A percentile compares a stretch with the other conserved stretches of the same genome.
Conservation (phyloP, 1,140 invertebrate species). For the Yoshiicerus persimilis region DNA sequence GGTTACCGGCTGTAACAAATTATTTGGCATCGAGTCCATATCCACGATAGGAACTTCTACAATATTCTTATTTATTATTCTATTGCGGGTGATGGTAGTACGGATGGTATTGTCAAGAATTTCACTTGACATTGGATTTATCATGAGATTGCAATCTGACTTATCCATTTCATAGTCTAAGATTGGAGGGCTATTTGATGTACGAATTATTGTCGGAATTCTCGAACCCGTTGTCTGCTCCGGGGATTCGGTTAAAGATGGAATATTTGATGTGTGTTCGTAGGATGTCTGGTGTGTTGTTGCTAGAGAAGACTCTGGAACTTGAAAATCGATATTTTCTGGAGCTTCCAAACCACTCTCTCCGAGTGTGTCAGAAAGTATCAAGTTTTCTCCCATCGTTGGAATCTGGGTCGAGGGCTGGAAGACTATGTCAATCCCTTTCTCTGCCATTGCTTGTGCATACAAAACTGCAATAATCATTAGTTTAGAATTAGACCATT, state of each 20-base stretch:
- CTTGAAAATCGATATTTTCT: slow-evolving; percentile 2
- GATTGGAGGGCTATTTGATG: background rate
- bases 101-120: background rate
- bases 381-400: slow-evolving; percentile 8
- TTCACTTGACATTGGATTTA: background rate
- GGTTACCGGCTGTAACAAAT: background rate
- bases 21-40: background rate
- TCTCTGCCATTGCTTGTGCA: slow-evolving; percentile 45
- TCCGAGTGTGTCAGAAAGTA: background rate
- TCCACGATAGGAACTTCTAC: background rate
- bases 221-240: background rate
- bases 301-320: background rate
- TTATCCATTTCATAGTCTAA: background rate
- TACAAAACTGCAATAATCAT: slow-evolving; percentile 40
- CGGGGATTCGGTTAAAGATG: background rate
- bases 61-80: background rate
- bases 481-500: background rate
- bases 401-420: slow-evolving; percentile 34
- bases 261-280: background rate
- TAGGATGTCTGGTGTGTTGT: background rate
- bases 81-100: background rate
- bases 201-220: slow-evolving; percentile 24
- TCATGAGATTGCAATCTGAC: background rate
- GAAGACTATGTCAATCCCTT: slow-evolving; percentile 46
- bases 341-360: background rate